Evolutionary conservation across 2,888 invertebrate species (phyloP), one percentile per base, ranked within the genome.

Genomic region (Germaria angustata): DNA sequence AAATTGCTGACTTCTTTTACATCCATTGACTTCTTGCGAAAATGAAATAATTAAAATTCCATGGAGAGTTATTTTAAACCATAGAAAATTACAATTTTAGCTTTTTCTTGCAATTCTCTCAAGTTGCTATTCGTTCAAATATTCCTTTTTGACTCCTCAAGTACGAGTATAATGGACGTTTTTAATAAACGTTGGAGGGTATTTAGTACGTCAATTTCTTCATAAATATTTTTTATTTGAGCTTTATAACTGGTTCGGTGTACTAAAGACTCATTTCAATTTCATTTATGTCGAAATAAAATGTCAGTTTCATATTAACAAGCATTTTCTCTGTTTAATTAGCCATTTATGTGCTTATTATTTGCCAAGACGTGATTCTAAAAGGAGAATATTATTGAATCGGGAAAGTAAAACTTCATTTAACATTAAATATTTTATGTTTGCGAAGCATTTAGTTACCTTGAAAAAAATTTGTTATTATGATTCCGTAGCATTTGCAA

Each of bases 321-420:
- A 32, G 9, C 49, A 22, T 51, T 66, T 51, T 66, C 34, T 66
- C 13, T 39, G 24, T 66, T 65, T 28, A 53, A 66, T 66, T 66
- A 66, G 49, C 24, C 39, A 39, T 53, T 53, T 53, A 39, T 51
- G 15, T 15, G 5, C 34, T 34, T 17, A 55, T 11, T 34, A n/a
- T 22, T 49, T 34, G 9, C n/a, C 20, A 9, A 4, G 1, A 13
- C 11, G 17, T 36, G 15, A 55, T 51, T 51, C 13, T 24, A n/a
- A 51, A 36, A 5, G 2, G 6, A 28, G 36, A 63, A 22, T 66
- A 15, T 36, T 24, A 13, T 24, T 22, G 20, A 15, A 15, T 2
- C 17, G 7, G 22, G 7, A 28, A 55, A 28, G 39, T 20, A 68
- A 44, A 66, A 51, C 22, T 51, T 36, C 7, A n/a, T 46, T 49